Evolutionary conservation across 2,113 vertebrate species (phyloP).

Genomic region (Psittacus erithacus): DNA sequence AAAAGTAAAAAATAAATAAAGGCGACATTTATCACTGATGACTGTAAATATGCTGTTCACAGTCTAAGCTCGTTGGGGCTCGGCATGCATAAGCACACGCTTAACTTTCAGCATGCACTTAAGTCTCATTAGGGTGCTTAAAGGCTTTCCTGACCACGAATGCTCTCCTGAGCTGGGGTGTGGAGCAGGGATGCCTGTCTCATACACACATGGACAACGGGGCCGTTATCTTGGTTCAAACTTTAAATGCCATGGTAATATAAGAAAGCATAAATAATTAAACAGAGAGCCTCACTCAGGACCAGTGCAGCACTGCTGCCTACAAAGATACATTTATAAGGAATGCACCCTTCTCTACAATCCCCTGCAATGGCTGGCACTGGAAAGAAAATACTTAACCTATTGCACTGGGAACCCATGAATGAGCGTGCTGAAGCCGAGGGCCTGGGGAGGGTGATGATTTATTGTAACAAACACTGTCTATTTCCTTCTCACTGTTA

Average conservation of each 20-base stretch:
- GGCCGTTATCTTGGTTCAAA: conserved; percentile 12
- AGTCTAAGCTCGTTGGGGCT: not conserved
- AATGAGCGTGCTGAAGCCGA: not conserved
- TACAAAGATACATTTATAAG: conserved; percentile 35
- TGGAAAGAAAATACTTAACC: conserved; percentile 8
- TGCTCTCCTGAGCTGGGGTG: conserved; percentile 26
- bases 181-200: conserved; percentile 5
- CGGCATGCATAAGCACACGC: conserved; percentile 14
- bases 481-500: not conserved
- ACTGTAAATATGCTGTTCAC: conserved; percentile 58
- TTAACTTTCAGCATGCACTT: conserved; percentile 66
- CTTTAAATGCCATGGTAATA: not conserved
- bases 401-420: not conserved
- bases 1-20: conserved; percentile 41
- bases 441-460: not conserved
- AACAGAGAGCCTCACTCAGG: conserved; percentile 50
- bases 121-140: conserved; percentile 62
- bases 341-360: not conserved
- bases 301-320: not conserved
- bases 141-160: conserved; percentile 48
- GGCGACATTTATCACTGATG: conserved; percentile 48
- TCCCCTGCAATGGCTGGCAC: not conserved
- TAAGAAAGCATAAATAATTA: conserved; percentile 61
- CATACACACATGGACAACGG: not conserved
- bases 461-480: not conserved